Conservation (phyloP, 2,113 vertebrate genomes). For the Butastur rufipennis region DNA sequence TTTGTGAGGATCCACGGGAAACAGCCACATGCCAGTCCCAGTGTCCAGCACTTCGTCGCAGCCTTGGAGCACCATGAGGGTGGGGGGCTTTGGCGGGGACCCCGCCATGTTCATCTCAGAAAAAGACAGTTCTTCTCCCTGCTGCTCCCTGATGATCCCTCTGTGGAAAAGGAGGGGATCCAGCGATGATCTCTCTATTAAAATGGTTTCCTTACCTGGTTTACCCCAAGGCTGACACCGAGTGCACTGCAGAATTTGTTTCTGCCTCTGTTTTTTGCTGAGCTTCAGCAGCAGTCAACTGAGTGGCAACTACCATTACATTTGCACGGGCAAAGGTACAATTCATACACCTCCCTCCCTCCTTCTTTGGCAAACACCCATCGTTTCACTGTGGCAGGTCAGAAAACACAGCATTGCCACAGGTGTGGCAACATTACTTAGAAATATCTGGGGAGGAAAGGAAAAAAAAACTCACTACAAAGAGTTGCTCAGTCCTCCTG, state of each 20-base stretch:
- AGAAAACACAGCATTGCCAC: neutral
- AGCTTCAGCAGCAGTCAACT: neutral
- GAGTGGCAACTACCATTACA: neutral
- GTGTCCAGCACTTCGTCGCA: neutral
- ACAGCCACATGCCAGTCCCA: neutral
- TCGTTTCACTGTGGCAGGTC: neutral
- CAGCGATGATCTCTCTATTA: neutral
- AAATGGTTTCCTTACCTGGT: neutral
- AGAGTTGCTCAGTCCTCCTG: neutral
- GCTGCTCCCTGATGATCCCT: neutral
- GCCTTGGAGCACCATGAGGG: neutral
- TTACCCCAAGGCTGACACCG: neutral
- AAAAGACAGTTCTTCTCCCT: neutral
- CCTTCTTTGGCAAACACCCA: neutral
- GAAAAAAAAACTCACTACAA: neutral
- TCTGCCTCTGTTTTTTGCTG: neutral
- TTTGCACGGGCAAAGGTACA: neutral
- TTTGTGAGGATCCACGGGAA: neutral
- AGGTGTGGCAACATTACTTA: neutral
- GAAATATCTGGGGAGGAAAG: neutral
- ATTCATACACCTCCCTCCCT: neutral
- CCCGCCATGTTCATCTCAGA: neutral
- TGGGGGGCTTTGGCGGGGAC: neutral
- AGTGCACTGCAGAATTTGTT: neutral
- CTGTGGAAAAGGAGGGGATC: neutral